Conservation (phyloP, 92 coral and sea anemone species). For the Chrysogorgia sp. region DNA sequence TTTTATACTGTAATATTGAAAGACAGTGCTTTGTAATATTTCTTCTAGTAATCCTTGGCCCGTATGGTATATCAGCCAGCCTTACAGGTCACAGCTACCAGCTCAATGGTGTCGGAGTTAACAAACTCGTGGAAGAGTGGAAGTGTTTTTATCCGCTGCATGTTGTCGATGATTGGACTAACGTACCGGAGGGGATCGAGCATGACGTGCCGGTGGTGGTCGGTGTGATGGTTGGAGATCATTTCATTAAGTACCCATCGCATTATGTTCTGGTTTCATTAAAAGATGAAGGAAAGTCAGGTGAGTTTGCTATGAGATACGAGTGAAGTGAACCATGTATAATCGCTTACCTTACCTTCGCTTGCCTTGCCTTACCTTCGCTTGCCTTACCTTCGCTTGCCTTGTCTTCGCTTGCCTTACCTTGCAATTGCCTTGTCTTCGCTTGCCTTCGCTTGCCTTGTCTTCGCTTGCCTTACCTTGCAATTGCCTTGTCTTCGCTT, state of each 20-base stretch:
- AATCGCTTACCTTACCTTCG: too few species aligned
- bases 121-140: constrained; percentile 86
- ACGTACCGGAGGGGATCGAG: constrained; percentile 55
- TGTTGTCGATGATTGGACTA: constrained; percentile 75
- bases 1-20: too few species aligned
- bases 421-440: too few species aligned
- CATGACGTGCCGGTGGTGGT: constrained; percentile 80
- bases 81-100: constrained; percentile 91
- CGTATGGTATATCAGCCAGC: constrained; percentile 80
- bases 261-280: constrained; percentile 73
- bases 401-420: too few species aligned
- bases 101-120: constrained; percentile 68
- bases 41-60: constrained; percentile 69
- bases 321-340: constrained; percentile 27
- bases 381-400: too few species aligned
- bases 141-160: constrained; percentile 88
- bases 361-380: too few species aligned
- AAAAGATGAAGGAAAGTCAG: constrained; percentile 18
- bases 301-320: neutral
- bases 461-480: too few species aligned
- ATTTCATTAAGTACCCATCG: constrained; percentile 89
- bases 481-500: too few species aligned
- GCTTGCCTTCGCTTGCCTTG: too few species aligned
- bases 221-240: constrained; percentile 75
- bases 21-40: too few species aligned